phyloP scores from a whole-genome alignment of 92 coral and sea anemone genomes.

The Actinostola sp. region DNA sequence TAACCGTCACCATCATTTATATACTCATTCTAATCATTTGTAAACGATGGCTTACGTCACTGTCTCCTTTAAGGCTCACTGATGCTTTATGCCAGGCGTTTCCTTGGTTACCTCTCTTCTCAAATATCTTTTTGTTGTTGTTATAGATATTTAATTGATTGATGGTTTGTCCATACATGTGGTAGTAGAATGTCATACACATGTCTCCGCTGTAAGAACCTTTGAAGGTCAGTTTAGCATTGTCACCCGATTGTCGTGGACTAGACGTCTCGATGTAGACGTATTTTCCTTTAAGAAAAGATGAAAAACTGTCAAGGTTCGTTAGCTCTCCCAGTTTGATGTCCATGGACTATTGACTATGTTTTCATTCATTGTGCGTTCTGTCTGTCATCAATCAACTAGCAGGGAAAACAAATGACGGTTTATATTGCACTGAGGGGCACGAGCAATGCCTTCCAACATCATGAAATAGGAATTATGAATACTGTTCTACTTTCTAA shows the following conservation, averaged over 20 bases:
- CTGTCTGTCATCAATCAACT: too few relatives aligned
- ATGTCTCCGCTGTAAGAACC: conserved; percentile 19
- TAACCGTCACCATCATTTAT: background rate
- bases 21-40: background rate
- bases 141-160: conserved; percentile 28
- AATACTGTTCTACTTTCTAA: background rate
- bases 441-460: too few relatives aligned
- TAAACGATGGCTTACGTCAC: conserved; percentile 1
- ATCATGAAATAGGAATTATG: too few relatives aligned
- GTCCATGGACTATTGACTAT: too few relatives aligned
- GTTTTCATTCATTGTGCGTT: too few relatives aligned
- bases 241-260: conserved; percentile 37
- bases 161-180: conserved; percentile 40
- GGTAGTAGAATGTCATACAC: conserved; percentile 56
- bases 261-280: conserved; percentile 40
- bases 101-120: conserved; percentile 30
- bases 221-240: conserved; percentile 18
- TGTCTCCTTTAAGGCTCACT: conserved; percentile 9
- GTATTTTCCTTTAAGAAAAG: conserved; percentile 24
- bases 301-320: too few relatives aligned
- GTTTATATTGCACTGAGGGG: too few relatives aligned
- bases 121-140: conserved; percentile 3
- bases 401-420: too few relatives aligned
- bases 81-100: conserved; percentile 29
- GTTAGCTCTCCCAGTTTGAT: too few relatives aligned